A percentile compares a stretch with the other conserved stretches of the same genome.
Conservation (phyloP, 2,888 invertebrate genomes). For the Lapara coniferarum region DNA sequence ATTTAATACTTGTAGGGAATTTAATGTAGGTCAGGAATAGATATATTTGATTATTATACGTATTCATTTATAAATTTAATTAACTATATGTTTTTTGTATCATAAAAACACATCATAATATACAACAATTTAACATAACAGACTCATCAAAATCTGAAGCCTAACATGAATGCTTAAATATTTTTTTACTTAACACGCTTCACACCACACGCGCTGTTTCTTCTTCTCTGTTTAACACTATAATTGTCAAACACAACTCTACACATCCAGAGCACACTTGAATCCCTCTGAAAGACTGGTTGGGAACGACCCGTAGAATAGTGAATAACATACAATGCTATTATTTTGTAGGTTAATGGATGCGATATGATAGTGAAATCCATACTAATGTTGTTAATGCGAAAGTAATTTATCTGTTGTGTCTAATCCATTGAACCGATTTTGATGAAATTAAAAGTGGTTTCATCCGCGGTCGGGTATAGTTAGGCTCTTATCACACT, state of each 20-base stretch:
- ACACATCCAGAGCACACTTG: conserved; percentile 36
- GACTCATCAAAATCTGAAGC: not conserved
- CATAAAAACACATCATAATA: too few species aligned
- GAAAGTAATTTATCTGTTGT: too few species aligned
- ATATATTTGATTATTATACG: too few species aligned
- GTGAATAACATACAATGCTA: conserved; percentile 43
- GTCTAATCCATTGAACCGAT: too few species aligned
- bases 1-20: too few species aligned
- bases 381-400: not conserved
- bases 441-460: too few species aligned
- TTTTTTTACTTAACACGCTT: not conserved
- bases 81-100: too few species aligned
- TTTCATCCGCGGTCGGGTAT: too few species aligned
- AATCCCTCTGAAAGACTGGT: conserved; percentile 45
- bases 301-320: conserved; percentile 40
- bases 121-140: too few species aligned
- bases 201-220: not conserved
- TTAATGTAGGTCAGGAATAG: too few species aligned
- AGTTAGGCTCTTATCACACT: too few species aligned
- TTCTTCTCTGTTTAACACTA: conserved; percentile 11
- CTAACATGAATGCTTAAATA: not conserved
- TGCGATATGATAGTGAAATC: conserved; percentile 1
- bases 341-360: conserved; percentile 9
- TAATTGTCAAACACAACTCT: conserved; percentile 35
- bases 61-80: too few species aligned